Base-by-base conservation (phyloP, 2,888 invertebrate species). In the Branchellion lobata region DNA sequence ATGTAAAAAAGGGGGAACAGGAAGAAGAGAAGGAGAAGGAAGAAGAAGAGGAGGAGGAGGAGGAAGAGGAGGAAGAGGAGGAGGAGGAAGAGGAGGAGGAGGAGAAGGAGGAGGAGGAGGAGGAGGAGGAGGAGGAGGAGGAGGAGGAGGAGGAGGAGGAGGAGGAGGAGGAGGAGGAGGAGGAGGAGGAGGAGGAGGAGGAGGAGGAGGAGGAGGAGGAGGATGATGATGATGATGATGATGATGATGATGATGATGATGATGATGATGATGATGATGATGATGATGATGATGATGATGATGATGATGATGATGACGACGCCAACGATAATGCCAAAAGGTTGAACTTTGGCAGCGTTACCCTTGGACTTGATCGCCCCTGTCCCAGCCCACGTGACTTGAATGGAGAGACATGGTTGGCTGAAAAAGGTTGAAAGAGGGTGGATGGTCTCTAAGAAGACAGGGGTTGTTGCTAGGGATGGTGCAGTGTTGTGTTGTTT, bases 371-470 rank as follows among this genome's bases (percentile, higher is more conserved):
- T 57, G 14, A 24, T 57, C 61, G 3, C 61, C 61, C 21, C 61
- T 57, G n/a, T 57, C 61, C 61, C 61, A 57, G 3, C n/a, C 24
- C 61, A 57, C 61, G 24, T 57, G 61, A 57, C 14, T 3, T 3
- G n/a, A 24, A 24, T 57, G 61, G 61, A 18, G 61, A n/a, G 3
- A 14, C n/a, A n/a, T n/a, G 61, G 21, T 57, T 57, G 61, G 61
- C n/a, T 8, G 61, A n/a, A 18, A n/a, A n/a, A 57, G 24, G 24
- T n/a, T 5, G 40, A 14, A 40, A 40, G 40, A 14, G 40, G 14
- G 40, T 40, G 40, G 40, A n/a, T 57, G 61, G 24, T 57, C 61
- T 57, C 61, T 24, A 57, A 57, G n/a, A 3, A 57, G 61, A 57
- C 61, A 57, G 5, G 61, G 61, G 61, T 57, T 57, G 24, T 5